Conservation (phyloP, 2,797 vertebrate genomes). For the Tapera naevia region DNA sequence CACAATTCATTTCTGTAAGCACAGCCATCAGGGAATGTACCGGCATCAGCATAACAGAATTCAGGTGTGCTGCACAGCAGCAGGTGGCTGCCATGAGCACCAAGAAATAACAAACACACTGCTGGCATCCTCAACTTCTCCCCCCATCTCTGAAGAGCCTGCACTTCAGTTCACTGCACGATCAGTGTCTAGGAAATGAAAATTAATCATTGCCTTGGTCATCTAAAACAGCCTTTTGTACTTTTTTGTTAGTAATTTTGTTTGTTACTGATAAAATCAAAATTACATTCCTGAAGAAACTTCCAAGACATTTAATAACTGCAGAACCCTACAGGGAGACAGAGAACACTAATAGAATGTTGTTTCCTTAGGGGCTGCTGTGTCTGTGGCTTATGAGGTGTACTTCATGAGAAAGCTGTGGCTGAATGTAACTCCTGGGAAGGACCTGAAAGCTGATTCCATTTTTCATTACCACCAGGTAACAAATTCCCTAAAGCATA, state of each 20-base stretch:
- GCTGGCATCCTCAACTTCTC: neutral
- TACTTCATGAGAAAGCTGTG: conserved; percentile 98
- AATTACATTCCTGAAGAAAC: neutral
- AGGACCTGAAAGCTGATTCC: conserved; percentile 87
- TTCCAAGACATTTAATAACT: neutral
- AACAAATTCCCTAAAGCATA: neutral
- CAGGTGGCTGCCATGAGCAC: neutral
- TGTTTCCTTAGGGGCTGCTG: conserved; percentile 70
- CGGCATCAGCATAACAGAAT: neutral
- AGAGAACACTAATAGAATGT: neutral
- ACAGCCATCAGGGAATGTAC: neutral
- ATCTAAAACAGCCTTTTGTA: neutral
- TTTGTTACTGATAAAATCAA: neutral
- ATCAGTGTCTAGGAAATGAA: neutral
- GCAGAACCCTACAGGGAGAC: neutral
- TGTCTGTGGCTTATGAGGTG: conserved; percentile 81
- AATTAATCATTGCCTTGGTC: neutral
- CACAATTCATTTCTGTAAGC: neutral
- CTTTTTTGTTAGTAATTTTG: neutral
- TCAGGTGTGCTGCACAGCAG: neutral
- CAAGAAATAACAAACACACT: neutral
- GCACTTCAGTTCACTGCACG: neutral
- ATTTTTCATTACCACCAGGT: conserved; percentile 98
- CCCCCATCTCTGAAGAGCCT: neutral
- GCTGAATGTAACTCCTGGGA: conserved; percentile 89